Conservation (phyloP, 2,888 invertebrate genomes). For the Ornithoptera priamus region DNA sequence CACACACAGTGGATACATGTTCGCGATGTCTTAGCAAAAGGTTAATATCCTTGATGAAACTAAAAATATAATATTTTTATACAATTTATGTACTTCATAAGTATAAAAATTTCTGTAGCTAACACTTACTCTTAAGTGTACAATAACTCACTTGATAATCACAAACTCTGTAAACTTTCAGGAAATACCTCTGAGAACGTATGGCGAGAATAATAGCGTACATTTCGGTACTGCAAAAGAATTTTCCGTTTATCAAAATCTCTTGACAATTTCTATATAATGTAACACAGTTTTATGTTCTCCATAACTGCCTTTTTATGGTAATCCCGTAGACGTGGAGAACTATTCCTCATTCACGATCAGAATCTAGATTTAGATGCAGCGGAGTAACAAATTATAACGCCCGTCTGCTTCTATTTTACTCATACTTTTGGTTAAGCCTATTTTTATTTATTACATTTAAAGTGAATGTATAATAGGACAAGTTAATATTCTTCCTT, state of each 20-base stretch:
- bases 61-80: too few relatives aligned
- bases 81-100: too few relatives aligned
- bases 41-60: too few relatives aligned
- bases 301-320: conserved; percentile 42
- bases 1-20: too few relatives aligned
- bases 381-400: conserved; percentile 34
- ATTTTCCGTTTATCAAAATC: conserved; percentile 21
- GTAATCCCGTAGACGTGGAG: conserved; percentile 35
- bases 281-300: conserved; percentile 33
- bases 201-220: conserved; percentile 2
- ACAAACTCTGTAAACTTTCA: neutral
- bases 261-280: conserved; percentile 23
- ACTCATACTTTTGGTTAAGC: too few relatives aligned
- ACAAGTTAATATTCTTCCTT: neutral
- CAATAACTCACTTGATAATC: too few relatives aligned
- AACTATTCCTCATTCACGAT: conserved; percentile 43
- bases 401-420: too few relatives aligned
- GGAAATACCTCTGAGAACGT: neutral
- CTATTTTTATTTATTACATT: conserved; percentile 1
- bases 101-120: too few relatives aligned
- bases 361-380: conserved; percentile 38
- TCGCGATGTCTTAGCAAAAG: too few relatives aligned
- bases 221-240: conserved; percentile 15
- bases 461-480: too few relatives aligned
- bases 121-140: too few relatives aligned